These are phyloP conservation scores for Homalodisca vitripennis DNA, from an alignment of 1,140 invertebrate species.

Conservation along the genomic window DNA sequence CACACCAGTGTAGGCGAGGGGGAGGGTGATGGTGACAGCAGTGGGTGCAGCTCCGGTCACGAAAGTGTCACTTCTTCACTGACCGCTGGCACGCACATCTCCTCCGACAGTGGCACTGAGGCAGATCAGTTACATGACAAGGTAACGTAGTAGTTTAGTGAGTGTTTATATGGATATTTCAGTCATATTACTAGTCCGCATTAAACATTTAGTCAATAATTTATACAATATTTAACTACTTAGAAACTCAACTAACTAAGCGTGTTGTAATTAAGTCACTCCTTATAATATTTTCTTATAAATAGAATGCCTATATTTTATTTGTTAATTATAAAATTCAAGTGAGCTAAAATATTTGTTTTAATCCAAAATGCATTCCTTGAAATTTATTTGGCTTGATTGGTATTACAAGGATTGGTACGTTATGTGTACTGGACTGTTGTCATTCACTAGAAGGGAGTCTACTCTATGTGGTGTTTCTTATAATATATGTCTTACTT, in stretches of 20 bases:
- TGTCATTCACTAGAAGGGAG: too few relatives aligned
- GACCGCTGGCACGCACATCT: constrained; percentile 54
- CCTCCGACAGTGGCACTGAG: constrained; percentile 54
- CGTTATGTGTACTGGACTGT: too few relatives aligned
- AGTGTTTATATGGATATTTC: not conserved
- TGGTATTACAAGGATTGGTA: too few relatives aligned
- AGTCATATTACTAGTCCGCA: not conserved
- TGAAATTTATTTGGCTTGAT: too few relatives aligned
- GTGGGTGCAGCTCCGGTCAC: constrained; percentile 57
- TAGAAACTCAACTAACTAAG: not conserved
- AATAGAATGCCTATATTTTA: too few relatives aligned
- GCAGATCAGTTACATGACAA: constrained; percentile 47
- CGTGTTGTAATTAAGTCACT: not conserved
- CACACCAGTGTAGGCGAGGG: constrained; percentile 47
- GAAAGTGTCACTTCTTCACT: constrained; percentile 58
- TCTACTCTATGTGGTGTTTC: too few relatives aligned
- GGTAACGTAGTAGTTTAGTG: too few relatives aligned
- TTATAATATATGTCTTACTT: too few relatives aligned
- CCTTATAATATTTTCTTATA: not conserved
- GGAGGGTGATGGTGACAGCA: constrained; percentile 49
- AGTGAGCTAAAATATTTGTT: too few relatives aligned
- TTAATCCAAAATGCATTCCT: too few relatives aligned
- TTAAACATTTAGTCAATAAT: not conserved
- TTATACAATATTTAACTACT: not conserved
- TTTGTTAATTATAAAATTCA: too few relatives aligned